These are phyloP conservation scores for Chlamydotis undulata DNA, from an alignment of 2,113 vertebrate genomes.

Conservation along the genomic window DNA sequence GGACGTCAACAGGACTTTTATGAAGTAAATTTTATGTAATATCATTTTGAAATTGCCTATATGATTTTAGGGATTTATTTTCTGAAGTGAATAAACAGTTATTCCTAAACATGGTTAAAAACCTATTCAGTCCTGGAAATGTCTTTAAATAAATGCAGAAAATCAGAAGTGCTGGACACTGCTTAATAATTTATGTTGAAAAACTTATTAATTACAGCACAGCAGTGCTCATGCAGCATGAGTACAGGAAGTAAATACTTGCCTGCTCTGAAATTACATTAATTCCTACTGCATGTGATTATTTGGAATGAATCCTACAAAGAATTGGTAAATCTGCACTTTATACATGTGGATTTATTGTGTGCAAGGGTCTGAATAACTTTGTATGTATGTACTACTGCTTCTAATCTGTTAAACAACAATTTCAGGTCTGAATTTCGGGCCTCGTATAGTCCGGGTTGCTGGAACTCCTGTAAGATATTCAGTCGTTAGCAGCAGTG, in stretches of 20 bases:
- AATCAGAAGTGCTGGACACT: background rate
- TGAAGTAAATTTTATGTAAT: background rate
- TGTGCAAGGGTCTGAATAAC: background rate
- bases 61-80: background rate
- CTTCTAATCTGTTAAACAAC: background rate
- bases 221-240: background rate
- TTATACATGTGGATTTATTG: fast-evolving
- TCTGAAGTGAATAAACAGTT: background rate
- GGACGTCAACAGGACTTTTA: background rate
- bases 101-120: background rate
- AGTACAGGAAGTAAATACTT: background rate
- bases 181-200: background rate
- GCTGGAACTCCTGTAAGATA: background rate
- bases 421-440: background rate
- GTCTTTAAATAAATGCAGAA: background rate
- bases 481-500: background rate
- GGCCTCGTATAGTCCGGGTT: background rate
- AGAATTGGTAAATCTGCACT: background rate
- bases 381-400: background rate
- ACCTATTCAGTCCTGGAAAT: background rate
- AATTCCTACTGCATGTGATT: background rate
- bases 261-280: background rate
- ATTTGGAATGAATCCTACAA: background rate
- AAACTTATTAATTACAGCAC: background rate
- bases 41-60: background rate